Evolutionary conservation across 2,888 invertebrate genomes (phyloP), one percentile per base, ranked within the genome.

Genomic region (Gnatocerus cornutus): DNA sequence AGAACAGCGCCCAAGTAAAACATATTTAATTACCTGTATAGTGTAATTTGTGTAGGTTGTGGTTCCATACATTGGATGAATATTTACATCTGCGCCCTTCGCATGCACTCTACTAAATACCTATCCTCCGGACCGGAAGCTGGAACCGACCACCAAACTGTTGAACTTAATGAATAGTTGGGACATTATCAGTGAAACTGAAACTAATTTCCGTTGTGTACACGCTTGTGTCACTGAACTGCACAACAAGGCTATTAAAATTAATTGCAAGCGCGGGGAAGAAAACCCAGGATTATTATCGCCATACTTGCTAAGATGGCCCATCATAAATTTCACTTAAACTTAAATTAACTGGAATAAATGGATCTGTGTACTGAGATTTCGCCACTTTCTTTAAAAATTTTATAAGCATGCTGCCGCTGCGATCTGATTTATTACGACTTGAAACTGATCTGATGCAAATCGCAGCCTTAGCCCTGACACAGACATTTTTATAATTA

Each of bases 141-240:
- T 61, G 65, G 74, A 71, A 65, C 58, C 74, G 74, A 73, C 73
- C 72, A 70, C 76, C 76, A 74, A 78, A 78, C 79, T 76, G 77
- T 76, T 76, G 76, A 79, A 77, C 77, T 78, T 79, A 79, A 78
- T 79, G 78, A 78, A 77, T 78, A 77, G 78, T 76, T 74, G 76
- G 75, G 74, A 73, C 77, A 78, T 77, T 78, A 79, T 79, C 79
- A 76, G 74, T 75, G 77, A 77, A 79, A 77, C 78, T 78, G 74
- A 78, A 80, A 80, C 79, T 79, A 80, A 80, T 80, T 80, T 80
- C 79, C 79, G 76, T 63, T 72, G 71, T 72, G 75, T 74, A 76
- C 74, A 77, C 72, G 73, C 46, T 66, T 69, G 69, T 73, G 71
- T 73, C 74, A 68, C 71, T 72, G 63, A 70, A 75, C 72, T 73